Conservation (phyloP, 2,113 vertebrate genomes). For the Thamnophis sirtalis region DNA sequence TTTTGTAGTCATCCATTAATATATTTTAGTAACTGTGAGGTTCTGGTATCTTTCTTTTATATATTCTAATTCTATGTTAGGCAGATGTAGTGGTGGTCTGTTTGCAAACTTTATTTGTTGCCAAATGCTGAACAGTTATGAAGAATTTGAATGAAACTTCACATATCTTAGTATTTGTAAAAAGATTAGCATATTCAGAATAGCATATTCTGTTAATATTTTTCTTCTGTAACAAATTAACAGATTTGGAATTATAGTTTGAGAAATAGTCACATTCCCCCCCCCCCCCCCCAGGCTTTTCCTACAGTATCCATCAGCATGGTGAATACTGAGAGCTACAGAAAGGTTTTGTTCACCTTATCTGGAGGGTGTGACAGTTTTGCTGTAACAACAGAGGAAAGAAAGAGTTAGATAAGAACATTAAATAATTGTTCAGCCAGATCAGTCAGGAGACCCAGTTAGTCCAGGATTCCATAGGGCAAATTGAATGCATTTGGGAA, state of each 20-base stretch:
- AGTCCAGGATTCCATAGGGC: background rate
- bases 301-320: background rate
- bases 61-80: conserved; percentile 29
- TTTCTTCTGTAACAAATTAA: background rate
- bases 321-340: background rate
- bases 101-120: background rate
- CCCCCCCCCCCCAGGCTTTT: background rate
- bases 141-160: conserved; percentile 3
- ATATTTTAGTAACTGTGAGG: conserved; percentile 20
- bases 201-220: background rate
- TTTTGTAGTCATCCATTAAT: conserved; percentile 17
- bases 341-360: background rate
- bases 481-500: background rate
- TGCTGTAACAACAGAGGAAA: background rate
- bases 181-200: background rate
- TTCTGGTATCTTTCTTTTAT: conserved; percentile 24
- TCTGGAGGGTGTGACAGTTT: background rate
- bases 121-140: background rate
- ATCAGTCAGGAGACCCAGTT: background rate
- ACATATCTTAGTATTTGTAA: conserved; percentile 25
- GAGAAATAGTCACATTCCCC: background rate
- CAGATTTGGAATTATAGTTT: background rate
- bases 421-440: background rate
- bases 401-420: background rate
- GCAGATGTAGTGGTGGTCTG: background rate